phyloP scores from a whole-genome alignment of 2,888 invertebrate species.

The Phyllotreta cruciferae region DNA sequence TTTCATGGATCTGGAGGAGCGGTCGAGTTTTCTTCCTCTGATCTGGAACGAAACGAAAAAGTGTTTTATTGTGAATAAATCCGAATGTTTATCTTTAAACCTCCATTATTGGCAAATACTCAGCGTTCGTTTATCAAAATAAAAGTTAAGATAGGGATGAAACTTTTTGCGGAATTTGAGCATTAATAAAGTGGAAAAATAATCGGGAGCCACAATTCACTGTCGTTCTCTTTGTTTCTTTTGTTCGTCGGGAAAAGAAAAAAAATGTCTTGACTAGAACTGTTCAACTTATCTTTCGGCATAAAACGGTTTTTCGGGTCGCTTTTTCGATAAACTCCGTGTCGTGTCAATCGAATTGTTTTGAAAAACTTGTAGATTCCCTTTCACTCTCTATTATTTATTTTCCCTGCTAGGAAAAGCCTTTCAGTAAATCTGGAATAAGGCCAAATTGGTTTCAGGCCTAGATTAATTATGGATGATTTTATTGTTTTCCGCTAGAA shows the following conservation, averaged over 20 bases:
- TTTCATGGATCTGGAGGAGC: constrained; percentile 75
- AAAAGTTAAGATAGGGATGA: constrained; percentile 21
- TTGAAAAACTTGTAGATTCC: constrained; percentile 18
- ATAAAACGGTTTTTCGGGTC: constrained; percentile 18
- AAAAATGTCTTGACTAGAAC: constrained; percentile 19
- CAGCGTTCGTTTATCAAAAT: constrained; percentile 16
- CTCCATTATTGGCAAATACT: constrained; percentile 12
- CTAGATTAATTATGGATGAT: too few relatives aligned
- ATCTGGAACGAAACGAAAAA: constrained; percentile 64
- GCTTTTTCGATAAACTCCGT: constrained; percentile 20
- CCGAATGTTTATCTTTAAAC: constrained; percentile 9
- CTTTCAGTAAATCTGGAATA: too few relatives aligned
- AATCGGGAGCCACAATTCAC: constrained; percentile 27
- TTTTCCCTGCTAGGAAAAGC: neutral
- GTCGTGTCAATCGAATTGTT: constrained; percentile 25
- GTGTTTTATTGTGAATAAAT: neutral
- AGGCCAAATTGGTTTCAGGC: too few relatives aligned
- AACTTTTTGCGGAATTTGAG: constrained; percentile 23
- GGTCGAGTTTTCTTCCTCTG: constrained; percentile 77
- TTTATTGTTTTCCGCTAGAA: too few relatives aligned
- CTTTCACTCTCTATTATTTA: constrained; percentile 9
- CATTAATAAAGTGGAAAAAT: constrained; percentile 28
- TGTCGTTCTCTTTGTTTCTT: constrained; percentile 24
- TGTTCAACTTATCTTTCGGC: constrained; percentile 20
- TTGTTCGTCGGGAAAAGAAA: constrained; percentile 19